phyloP scores from a whole-genome alignment of 23 tunicate genomes.

The Styela clava region DNA sequence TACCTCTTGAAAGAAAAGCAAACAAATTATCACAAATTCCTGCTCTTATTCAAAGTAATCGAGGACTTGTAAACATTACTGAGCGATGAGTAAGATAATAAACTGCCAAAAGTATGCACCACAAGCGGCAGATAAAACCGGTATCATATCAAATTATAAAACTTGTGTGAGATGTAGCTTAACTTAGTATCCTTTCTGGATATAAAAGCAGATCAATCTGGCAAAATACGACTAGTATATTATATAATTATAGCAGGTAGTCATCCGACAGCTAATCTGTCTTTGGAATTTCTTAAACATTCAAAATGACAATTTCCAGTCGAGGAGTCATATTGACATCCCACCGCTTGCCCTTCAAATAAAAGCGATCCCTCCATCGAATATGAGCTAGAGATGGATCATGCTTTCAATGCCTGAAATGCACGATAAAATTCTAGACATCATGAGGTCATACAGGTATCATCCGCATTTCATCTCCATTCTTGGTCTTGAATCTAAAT shows the following conservation, averaged over 20 bases:
- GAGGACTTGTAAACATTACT: neutral
- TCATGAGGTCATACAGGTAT: too few relatives aligned
- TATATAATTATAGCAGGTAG: neutral
- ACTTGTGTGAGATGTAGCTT: neutral
- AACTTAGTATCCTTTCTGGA: neutral
- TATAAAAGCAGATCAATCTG: neutral
- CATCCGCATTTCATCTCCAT: neutral
- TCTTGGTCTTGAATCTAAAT: neutral
- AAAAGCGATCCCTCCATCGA: neutral
- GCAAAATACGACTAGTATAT: neutral
- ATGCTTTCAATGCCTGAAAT: neutral
- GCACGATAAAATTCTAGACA: too few relatives aligned
- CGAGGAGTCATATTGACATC: neutral
- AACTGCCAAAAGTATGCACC: neutral
- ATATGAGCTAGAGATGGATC: neutral
- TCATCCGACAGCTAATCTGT: neutral
- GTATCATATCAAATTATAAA: neutral
- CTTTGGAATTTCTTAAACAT: neutral
- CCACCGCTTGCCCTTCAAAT: neutral
- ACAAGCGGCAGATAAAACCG: neutral
- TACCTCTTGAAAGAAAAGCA: neutral
- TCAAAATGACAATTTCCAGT: neutral
- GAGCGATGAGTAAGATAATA: neutral
- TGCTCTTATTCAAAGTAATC: neutral
- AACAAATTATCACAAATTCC: neutral